Evolutionary conservation across 2,797 vertebrate species (phyloP).

Genomic region (Myotis vivesi): DNA sequence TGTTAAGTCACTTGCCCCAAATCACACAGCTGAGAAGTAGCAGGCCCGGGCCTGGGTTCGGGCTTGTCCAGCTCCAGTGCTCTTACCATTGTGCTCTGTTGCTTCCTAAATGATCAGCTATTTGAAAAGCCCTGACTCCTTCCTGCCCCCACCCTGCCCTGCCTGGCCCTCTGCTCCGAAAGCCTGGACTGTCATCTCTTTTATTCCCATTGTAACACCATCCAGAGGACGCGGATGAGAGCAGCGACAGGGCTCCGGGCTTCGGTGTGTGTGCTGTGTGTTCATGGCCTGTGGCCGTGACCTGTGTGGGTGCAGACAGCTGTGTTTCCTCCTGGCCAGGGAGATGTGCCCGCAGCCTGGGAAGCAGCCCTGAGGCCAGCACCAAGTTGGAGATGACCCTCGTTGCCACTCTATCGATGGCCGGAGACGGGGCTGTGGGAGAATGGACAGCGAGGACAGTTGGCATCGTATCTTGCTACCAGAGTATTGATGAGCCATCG

Average conservation of each 20-base stretch:
- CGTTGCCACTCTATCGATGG: not conserved
- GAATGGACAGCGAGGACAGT: rapidly evolving
- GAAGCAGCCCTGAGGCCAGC: not conserved
- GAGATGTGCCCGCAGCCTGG: rapidly evolving
- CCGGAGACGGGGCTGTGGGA: not conserved
- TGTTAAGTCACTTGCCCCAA: not conserved
- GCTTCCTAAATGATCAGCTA: not conserved
- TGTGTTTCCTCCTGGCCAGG: not conserved
- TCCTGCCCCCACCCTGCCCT: not conserved
- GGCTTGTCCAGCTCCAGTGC: not conserved
- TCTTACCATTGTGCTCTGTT: rapidly evolving
- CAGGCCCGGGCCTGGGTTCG: not conserved
- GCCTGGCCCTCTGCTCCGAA: not conserved
- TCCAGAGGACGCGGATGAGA: rapidly evolving
- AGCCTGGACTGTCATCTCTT: not conserved
- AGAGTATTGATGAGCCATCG: rapidly evolving
- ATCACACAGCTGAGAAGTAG: not conserved
- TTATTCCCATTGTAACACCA: no score
- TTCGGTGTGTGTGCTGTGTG: rapidly evolving
- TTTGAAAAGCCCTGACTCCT: not conserved
- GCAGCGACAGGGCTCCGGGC: not conserved
- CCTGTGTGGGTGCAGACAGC: not conserved
- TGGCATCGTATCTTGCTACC: not conserved
- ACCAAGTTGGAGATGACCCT: not conserved
- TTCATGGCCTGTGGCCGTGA: not conserved